Conservation (phyloP, 2,888 invertebrate species). For the Harpagoxenus sublaevis region DNA sequence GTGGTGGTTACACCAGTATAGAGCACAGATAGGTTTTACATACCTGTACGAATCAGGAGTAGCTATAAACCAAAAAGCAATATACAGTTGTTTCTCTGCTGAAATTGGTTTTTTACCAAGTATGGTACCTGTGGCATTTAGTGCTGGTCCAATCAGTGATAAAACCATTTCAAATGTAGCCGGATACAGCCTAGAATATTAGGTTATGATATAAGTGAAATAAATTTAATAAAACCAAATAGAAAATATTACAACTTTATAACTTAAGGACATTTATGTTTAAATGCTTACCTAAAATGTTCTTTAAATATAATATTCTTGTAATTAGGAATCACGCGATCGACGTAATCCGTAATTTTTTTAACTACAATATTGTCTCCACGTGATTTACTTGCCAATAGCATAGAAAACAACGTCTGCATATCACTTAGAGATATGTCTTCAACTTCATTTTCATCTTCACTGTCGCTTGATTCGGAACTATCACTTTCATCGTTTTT, state of each 20-base stretch:
- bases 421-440: background rate
- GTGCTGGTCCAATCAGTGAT: too few relatives aligned
- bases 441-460: constrained; percentile 16
- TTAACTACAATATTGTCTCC: background rate
- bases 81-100: too few relatives aligned
- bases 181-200: too few relatives aligned
- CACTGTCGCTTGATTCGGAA: constrained; percentile 5
- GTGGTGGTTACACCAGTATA: too few relatives aligned
- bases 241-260: background rate
- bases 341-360: constrained; percentile 14
- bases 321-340: constrained; percentile 15
- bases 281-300: constrained; percentile 14
- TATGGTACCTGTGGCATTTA: too few relatives aligned
- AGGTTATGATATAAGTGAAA: background rate
- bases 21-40: too few relatives aligned
- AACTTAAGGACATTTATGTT: background rate
- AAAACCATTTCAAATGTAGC: too few relatives aligned
- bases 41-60: too few relatives aligned
- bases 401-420: background rate
- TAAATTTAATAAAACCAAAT: background rate
- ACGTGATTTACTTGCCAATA: background rate
- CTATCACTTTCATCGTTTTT: background rate
- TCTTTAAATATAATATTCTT: background rate
- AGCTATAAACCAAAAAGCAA: too few relatives aligned
- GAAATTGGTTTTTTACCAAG: too few relatives aligned